Conservation (phyloP, 2,113 vertebrate genomes). For the Ptilorrhoa leucosticta region DNA sequence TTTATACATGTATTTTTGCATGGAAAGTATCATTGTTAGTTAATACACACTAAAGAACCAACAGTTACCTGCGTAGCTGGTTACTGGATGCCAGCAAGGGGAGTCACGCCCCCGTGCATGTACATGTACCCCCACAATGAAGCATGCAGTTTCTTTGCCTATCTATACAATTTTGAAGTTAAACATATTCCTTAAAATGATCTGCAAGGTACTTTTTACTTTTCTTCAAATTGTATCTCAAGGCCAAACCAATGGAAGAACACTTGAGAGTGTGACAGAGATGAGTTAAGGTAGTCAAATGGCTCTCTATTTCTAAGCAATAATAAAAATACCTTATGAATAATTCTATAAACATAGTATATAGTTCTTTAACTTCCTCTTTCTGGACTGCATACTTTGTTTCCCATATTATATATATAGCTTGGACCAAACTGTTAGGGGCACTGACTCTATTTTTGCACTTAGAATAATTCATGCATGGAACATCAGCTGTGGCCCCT, state of each 20-base stretch:
- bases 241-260: background rate
- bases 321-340: background rate
- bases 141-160: background rate
- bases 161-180: background rate
- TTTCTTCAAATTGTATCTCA: background rate
- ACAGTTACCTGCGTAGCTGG: background rate
- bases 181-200: background rate
- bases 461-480: background rate
- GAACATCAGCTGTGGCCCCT: background rate
- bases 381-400: background rate
- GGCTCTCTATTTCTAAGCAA: background rate
- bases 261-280: background rate
- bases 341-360: background rate
- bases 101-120: accelerated
- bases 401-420: background rate
- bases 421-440: background rate
- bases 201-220: background rate
- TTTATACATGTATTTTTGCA: background rate
- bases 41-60: background rate
- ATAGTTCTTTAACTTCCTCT: background rate
- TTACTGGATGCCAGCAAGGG: background rate
- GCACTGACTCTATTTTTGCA: background rate
- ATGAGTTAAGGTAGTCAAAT: background rate
- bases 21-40: background rate
- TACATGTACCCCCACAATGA: background rate